Conservation (phyloP, 1,140 invertebrate species). For the Daktulosphaira vitifoliae region DNA sequence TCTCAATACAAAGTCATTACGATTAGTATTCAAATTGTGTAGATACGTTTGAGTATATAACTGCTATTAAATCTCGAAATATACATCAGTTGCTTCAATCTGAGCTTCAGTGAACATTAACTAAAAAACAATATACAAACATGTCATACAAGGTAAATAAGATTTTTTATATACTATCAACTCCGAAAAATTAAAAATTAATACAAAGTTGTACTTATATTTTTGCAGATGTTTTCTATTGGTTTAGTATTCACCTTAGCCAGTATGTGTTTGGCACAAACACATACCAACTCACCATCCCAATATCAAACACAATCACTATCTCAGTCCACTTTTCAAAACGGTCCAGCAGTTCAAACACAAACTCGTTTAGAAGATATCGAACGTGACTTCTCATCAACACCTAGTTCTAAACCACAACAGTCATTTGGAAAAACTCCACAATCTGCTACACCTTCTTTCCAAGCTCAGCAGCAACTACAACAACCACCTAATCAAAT, state of each 20-base stretch:
- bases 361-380: conserved; percentile 16
- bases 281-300: not conserved
- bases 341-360: not conserved
- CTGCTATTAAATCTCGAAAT: not conserved
- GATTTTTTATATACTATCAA: too few species aligned
- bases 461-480: not conserved
- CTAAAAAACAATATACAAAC: too few species aligned
- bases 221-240: not conserved
- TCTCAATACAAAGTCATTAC: too few species aligned
- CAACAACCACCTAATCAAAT: not conserved
- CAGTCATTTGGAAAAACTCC: not conserved
- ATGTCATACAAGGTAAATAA: conserved; percentile 17
- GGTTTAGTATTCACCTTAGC: not conserved
- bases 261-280: conserved; percentile 3
- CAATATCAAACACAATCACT: not conserved
- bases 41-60: conserved; percentile 11
- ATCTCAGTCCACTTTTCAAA: not conserved
- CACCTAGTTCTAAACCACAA: not conserved
- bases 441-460: too few species aligned
- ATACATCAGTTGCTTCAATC: conserved; percentile 18
- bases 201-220: not conserved
- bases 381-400: conserved; percentile 7
- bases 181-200: too few species aligned
- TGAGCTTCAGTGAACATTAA: not conserved
- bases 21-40: too few species aligned